Base-by-base conservation (phyloP, 2,888 invertebrate species). In the Morpho deidamia region DNA sequence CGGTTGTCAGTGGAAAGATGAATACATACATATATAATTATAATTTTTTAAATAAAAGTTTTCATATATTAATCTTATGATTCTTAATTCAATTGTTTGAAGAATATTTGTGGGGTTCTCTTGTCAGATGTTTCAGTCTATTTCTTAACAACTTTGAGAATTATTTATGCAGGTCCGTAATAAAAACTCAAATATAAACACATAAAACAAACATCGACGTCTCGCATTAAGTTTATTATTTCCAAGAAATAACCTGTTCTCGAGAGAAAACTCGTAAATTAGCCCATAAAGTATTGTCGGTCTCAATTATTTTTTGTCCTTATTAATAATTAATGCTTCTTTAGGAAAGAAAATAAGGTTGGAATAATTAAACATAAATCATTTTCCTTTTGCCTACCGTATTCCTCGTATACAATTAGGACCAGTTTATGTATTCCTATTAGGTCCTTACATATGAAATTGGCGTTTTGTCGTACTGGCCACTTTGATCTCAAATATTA, bases 221-320 rank as follows among this genome's bases (percentile, higher is more conserved):
- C 76, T 74, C 69, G 73, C 68, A 74, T 74, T 70, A 73, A 74
- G 66, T 74, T 76, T 72, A 65, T 69, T 78, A 67, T 65, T 72
- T 62, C 65, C 70, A 72, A 79, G 81, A 77, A 78, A 79, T 73
- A 72, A 73, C 69, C 75, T 71, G 59, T 61, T 68, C 64, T 64
- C 66, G 62, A 65, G 63, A 63, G 73, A 70, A 70, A 78, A 73
- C 71, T 78, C 77, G 72, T 83, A 81, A 85, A 85, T 83, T 75
- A 71, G 64, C 68, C 73, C 77, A 71, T 81, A 81, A 84, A 83
- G 69, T 71, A 74, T 66, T 67, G 71, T 71, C 74, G 72, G 71
- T 63, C 70, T 73, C 79, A 83, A 85, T 85, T 83, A 85, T 79
- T 75, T 76, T 72, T 69, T 77, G 77, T 76, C 76, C 76, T 78